A percentile compares a stretch with the other conserved stretches of the same genome.
Conservation (phyloP, 2,888 invertebrate genomes). For the Synergus umbraculus region DNA sequence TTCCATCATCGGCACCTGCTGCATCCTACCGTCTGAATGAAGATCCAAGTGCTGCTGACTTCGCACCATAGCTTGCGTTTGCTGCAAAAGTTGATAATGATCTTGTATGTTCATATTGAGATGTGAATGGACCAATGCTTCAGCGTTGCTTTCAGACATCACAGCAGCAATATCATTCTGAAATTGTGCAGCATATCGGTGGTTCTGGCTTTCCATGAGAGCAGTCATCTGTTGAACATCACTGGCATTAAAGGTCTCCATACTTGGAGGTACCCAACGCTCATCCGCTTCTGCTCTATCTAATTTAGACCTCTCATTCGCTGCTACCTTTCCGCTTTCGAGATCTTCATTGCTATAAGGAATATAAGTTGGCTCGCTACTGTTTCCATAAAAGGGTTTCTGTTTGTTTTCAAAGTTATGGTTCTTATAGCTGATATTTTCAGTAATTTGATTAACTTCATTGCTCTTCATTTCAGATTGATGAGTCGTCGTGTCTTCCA, state of each 20-base stretch:
- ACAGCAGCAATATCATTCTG: conserved; percentile 66
- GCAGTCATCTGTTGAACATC: conserved; percentile 69
- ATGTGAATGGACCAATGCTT: conserved; percentile 66
- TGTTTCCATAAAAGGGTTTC: conserved; percentile 68
- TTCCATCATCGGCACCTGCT: conserved; percentile 64
- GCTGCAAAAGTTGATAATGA: conserved; percentile 69
- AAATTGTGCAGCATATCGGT: conserved; percentile 69
- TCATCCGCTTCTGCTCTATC: conserved; percentile 80
- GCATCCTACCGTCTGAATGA: conserved; percentile 61
- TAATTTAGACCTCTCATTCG: conserved; percentile 75
- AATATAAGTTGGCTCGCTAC: conserved; percentile 65
- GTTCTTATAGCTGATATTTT: conserved; percentile 41
- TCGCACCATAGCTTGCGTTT: conserved; percentile 65
- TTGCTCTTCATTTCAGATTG: conserved; percentile 46
- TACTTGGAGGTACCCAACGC: conserved; percentile 82
- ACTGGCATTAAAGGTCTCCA: conserved; percentile 72
- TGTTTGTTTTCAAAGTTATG: conserved; percentile 67
- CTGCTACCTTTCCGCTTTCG: conserved; percentile 73
- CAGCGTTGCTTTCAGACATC: conserved; percentile 62
- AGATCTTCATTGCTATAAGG: conserved; percentile 72
- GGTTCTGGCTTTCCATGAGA: conserved; percentile 72
- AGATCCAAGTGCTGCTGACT: conserved; percentile 65
- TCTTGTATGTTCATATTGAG: conserved; percentile 70
- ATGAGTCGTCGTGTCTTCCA: conserved; percentile 43
- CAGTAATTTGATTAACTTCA: conserved; percentile 45